Evolutionary conservation across 2,113 vertebrate genomes (phyloP).

Genomic region (Zootoca vivipara): DNA sequence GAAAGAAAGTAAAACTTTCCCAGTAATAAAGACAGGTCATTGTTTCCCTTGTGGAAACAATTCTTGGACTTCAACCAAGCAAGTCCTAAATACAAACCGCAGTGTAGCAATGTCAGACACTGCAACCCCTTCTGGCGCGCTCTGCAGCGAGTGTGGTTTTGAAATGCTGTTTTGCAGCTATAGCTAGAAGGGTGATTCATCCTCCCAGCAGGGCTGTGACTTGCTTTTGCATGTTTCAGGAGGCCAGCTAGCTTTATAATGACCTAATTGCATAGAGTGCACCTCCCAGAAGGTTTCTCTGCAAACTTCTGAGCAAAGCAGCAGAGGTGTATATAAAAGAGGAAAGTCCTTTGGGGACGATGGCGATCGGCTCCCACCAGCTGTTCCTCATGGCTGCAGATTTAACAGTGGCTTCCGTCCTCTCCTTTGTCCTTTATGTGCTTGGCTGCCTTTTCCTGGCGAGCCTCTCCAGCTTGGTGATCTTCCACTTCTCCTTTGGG

Average conservation of each 20-base stretch:
- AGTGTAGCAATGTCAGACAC: slow-evolving; percentile 37
- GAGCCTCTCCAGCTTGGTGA: slow-evolving; percentile 43
- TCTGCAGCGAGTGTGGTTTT: background rate
- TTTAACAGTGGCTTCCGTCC: slow-evolving; percentile 51
- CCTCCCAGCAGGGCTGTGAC: slow-evolving; percentile 40
- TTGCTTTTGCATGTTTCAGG: slow-evolving; percentile 59
- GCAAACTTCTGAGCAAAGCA: background rate
- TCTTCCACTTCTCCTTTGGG: slow-evolving; percentile 48
- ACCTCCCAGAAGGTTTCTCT: slow-evolving; percentile 26
- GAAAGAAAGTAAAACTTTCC: background rate
- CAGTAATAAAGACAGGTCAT: background rate
- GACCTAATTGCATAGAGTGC: accelerated
- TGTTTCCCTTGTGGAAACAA: slow-evolving; percentile 6
- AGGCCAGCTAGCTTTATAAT: slow-evolving; percentile 53
- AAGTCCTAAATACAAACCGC: background rate
- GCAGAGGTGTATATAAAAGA: background rate
- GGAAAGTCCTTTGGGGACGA: background rate
- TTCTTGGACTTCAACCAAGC: slow-evolving; percentile 12
- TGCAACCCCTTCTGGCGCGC: background rate
- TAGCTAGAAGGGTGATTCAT: slow-evolving; percentile 51
- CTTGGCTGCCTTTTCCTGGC: slow-evolving; percentile 35
- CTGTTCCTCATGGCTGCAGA: slow-evolving; percentile 58
- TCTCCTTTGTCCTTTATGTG: slow-evolving; percentile 60
- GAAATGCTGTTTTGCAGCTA: slow-evolving; percentile 55
- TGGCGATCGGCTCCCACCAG: slow-evolving; percentile 46